phyloP scores from a whole-genome alignment of 2,113 vertebrate genomes.

The Limnothrissa miodon region DNA sequence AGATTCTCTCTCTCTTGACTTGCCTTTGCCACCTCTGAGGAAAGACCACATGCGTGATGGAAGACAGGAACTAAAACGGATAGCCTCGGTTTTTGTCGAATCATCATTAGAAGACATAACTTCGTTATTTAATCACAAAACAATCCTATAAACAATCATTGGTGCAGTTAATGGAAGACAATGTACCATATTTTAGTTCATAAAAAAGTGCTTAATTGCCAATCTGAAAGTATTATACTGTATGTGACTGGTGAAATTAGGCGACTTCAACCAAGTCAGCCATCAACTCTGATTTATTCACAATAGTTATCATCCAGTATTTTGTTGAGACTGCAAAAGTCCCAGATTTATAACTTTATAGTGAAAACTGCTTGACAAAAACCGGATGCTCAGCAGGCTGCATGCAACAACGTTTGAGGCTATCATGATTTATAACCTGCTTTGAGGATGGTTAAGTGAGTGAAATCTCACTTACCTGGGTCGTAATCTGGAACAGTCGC shows the following conservation, averaged over 20 bases:
- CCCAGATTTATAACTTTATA: neutral
- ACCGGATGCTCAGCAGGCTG: conserved; percentile 12
- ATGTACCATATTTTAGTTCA: neutral
- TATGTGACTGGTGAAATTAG: neutral
- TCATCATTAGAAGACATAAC: neutral
- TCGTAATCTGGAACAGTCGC: conserved; percentile 90
- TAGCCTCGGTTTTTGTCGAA: conserved; percentile 2
- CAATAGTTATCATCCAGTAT: neutral
- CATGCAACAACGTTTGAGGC: conserved; percentile 54
- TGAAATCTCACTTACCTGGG: conserved; percentile 73
- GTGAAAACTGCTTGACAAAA: neutral
- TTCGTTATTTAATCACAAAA: neutral
- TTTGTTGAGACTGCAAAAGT: neutral
- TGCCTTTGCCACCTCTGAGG: conserved; percentile 80
- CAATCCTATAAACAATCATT: neutral
- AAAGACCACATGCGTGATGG: conserved; percentile 45
- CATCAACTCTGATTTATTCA: neutral
- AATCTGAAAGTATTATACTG: neutral
- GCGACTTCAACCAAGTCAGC: neutral
- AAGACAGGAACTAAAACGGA: neutral
- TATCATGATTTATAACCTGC: conserved; percentile 37
- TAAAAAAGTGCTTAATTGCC: neutral
- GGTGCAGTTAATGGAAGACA: neutral
- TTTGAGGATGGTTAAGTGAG: conserved; percentile 9
- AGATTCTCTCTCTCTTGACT: conserved; percentile 89